Percentiles rank a stretch among this genome's conserved stretches.
phyloP scores from a whole-genome alignment of 2,888 invertebrate species.

The Drosophila falleni region DNA sequence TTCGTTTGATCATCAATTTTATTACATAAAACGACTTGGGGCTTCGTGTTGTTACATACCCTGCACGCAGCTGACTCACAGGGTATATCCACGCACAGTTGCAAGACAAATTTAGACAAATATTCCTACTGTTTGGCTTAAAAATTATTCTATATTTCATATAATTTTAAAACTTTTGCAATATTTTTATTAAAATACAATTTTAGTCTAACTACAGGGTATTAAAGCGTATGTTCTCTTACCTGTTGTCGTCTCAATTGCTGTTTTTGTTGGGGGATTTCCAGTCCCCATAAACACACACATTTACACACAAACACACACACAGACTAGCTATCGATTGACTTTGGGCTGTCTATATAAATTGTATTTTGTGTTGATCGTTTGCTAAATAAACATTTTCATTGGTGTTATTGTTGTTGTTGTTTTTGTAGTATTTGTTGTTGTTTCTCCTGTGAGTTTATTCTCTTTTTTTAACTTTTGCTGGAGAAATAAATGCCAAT shows the following conservation, averaged over 20 bases:
- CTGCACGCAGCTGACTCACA: accelerated
- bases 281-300: conserved; percentile 60
- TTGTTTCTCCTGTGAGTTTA: conserved; percentile 29
- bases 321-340: conserved; percentile 56
- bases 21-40: conserved; percentile 64
- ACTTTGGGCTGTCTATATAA: conserved; percentile 79
- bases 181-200: not conserved
- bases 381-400: conserved; percentile 78
- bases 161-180: not conserved
- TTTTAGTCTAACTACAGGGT: conserved; percentile 22
- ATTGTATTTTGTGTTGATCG: conserved; percentile 79
- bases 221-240: not conserved
- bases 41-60: conserved; percentile 28
- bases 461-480: not conserved
- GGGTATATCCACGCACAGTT: not conserved
- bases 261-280: conserved; percentile 59
- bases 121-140: not conserved
- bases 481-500: not conserved
- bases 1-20: conserved; percentile 84
- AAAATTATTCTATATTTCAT: not conserved
- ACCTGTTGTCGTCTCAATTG: not conserved
- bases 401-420: conserved; percentile 28
- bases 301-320: conserved; percentile 12
- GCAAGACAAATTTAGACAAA: not conserved
- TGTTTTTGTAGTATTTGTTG: conserved; percentile 22